phyloP scores from a whole-genome alignment of 2,797 vertebrate species.

The Erithacus rubecula region DNA sequence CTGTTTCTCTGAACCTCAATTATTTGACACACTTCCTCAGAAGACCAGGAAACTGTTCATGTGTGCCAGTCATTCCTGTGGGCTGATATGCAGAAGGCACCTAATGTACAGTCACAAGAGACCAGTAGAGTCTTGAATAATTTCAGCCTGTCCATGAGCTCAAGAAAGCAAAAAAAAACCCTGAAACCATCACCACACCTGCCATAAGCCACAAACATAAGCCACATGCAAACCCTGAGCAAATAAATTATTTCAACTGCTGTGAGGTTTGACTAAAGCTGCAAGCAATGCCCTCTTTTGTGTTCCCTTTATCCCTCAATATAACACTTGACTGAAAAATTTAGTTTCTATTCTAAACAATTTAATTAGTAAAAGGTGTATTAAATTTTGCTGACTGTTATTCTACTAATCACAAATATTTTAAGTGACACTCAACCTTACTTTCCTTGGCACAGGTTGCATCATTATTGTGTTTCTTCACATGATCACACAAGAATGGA shows the following conservation, averaged over 20 bases:
- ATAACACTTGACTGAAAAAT: background rate
- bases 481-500: background rate
- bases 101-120: background rate
- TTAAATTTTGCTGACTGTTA: background rate
- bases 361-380: background rate
- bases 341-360: background rate
- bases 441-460: background rate
- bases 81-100: background rate
- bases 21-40: background rate
- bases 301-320: background rate
- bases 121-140: background rate
- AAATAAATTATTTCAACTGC: background rate
- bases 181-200: background rate
- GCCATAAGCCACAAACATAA: background rate
- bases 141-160: background rate
- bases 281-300: background rate
- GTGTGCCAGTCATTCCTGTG: background rate
- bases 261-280: background rate
- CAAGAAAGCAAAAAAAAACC: background rate
- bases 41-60: background rate
- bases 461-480: background rate
- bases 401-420: background rate
- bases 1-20: background rate
- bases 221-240: background rate
- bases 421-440: background rate